Conservation (phyloP, 1,140 invertebrate species). For the Ceratina australensis region DNA sequence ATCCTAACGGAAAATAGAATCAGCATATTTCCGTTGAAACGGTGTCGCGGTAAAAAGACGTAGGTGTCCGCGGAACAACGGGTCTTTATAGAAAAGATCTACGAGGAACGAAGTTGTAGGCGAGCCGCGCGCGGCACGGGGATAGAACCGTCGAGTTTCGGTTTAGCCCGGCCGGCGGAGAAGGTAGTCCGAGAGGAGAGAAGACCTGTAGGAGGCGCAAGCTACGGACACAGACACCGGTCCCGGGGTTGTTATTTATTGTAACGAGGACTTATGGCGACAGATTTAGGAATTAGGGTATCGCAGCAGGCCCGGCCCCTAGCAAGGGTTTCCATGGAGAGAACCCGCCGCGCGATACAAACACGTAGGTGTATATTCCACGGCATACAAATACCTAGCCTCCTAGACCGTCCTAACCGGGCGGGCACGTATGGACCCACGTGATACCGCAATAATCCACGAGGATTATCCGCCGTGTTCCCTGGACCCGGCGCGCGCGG, state of each 20-base stretch:
- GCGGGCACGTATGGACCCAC: constrained; percentile 73
- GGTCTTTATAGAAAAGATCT: constrained; percentile 44
- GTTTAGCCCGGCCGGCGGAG: constrained; percentile 41
- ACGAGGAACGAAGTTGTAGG: constrained; percentile 19
- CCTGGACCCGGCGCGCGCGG: constrained; percentile 47
- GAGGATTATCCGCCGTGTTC: constrained; percentile 78
- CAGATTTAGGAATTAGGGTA: constrained; percentile 80
- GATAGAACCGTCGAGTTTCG: neutral
- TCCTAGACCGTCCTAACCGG: constrained; percentile 64
- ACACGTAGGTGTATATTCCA: constrained; percentile 63
- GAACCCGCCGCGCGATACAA: constrained; percentile 64
- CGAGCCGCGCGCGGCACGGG: neutral
- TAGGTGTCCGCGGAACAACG: constrained; percentile 22
- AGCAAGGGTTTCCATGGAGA: constrained; percentile 74
- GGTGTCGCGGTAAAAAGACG: constrained; percentile 15
- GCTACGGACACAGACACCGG: constrained; percentile 69
- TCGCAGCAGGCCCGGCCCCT: constrained; percentile 70
- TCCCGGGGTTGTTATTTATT: constrained; percentile 76
- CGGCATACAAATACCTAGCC: constrained; percentile 69
- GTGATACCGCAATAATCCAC: constrained; percentile 78
- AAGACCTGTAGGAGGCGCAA: constrained; percentile 59
- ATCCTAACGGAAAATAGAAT: neutral
- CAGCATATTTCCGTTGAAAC: neutral
- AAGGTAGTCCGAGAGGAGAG: constrained; percentile 35
- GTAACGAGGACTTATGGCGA: constrained; percentile 81